Evolutionary conservation across 2,797 vertebrate genomes (phyloP), one percentile per base, ranked within the genome.

Genomic region (Paratrypauchen microcephalus): DNA sequence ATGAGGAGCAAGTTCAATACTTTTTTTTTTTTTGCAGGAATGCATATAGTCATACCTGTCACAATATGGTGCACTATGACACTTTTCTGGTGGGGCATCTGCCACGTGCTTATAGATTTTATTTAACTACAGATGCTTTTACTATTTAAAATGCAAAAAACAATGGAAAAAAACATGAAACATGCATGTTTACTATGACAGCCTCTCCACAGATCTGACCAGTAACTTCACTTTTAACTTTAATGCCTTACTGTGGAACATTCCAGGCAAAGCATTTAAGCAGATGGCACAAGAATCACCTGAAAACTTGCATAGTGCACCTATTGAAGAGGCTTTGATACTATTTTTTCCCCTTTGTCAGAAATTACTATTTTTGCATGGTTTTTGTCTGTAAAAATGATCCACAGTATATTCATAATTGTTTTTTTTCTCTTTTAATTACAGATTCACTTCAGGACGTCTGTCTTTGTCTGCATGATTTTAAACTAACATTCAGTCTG

Each of bases 381-480:
- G 18, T 19, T 19, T 2, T 48, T 5, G 18, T 6, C 18, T 48
- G 18, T 48, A 18, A 48, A 48, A 18, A 18, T 48, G 5, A 36
- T 36, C 32, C 32, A 36, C 32, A 36, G 7, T 21, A 52, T 23
- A 3, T 55, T 4, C n/a, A 55, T 23, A 55, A 55, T 55, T 23
- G 2, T 23, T 63, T 45, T 45, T 3, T 45, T 23, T 39, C 18
- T 47, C 11, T 30, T 30, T 59, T 32, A 32, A 4, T 36, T n/a
- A 3, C 58, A 60, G 58, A 32, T 32, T 21, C 28, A 9, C 32
- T 61, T 39, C 19, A 13, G 15, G 59, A 2, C 36, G 15, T 11
- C 59, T n/a, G 41, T 21, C 19, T 23, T 41, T 36, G 56, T 36
- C 57, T 59, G 57, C 57, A 59, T 59, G 57, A 19, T 19, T 59